These are phyloP conservation scores for Falco cherrug DNA, from an alignment of 2,797 vertebrate genomes.

Conservation along the genomic window DNA sequence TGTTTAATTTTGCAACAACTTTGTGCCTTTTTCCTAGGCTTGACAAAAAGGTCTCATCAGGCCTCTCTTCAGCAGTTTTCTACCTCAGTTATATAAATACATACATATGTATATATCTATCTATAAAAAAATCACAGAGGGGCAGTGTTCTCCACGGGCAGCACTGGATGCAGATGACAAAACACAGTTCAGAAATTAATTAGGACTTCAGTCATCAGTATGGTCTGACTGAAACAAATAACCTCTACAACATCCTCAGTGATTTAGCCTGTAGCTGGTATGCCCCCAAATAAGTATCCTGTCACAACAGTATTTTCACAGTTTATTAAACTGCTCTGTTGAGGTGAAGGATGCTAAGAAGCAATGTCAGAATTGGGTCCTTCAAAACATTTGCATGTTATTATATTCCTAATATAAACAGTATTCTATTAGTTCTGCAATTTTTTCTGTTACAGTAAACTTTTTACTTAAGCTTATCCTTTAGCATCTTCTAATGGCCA, in stretches of 20 bases:
- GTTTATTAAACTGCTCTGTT: neutral
- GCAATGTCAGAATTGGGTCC: neutral
- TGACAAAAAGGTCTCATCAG: neutral
- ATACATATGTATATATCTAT: neutral
- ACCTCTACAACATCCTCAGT: neutral
- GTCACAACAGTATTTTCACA: neutral
- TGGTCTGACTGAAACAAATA: neutral
- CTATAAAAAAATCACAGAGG: neutral
- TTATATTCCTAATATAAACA: neutral
- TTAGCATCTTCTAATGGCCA: neutral
- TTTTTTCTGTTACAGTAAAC: neutral
- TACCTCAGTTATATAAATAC: neutral
- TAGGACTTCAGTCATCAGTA: neutral
- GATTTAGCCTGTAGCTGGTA: neutral
- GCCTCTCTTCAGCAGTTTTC: neutral
- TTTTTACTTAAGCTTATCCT: neutral
- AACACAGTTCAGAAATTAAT: neutral
- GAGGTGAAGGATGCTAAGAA: neutral
- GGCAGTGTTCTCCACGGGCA: neutral
- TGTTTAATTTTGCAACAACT: neutral
- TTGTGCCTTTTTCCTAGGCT: neutral
- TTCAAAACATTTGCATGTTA: neutral
- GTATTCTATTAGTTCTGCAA: neutral
- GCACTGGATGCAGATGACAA: neutral
- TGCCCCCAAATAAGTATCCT: neutral